Percentiles rank a stretch among this genome's conserved stretches.
Evolutionary conservation across 2,888 invertebrate species (phyloP).

Genomic region (Scaptomyza polygonia): DNA sequence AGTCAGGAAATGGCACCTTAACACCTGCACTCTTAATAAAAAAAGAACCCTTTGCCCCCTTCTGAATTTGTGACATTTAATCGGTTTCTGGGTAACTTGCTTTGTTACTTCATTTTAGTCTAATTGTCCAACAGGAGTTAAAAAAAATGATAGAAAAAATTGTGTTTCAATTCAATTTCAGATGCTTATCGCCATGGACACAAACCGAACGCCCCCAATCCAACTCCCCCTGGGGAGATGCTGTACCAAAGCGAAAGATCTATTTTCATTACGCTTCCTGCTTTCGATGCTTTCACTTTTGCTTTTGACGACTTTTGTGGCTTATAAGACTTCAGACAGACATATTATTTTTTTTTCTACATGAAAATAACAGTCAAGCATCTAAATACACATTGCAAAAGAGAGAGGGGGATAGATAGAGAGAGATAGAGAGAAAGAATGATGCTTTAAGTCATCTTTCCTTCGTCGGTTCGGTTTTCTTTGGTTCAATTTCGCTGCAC

Average conservation of each 20-base stretch:
- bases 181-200: constrained; percentile 63
- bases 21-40: constrained; percentile 35
- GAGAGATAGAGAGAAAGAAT: too few relatives aligned
- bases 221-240: not conserved
- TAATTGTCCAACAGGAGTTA: constrained; percentile 53
- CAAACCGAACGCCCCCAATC: not conserved
- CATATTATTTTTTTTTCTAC: not conserved
- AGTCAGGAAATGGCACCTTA: constrained; percentile 43
- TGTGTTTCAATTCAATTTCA: constrained; percentile 73
- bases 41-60: not conserved
- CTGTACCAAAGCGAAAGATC: constrained; percentile 50
- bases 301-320: constrained; percentile 56
- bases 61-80: constrained; percentile 37
- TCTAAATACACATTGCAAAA: constrained; percentile 21
- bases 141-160: constrained; percentile 35
- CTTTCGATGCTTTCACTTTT: constrained; percentile 11
- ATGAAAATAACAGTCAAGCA: constrained; percentile 55
- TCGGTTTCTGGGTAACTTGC: constrained; percentile 25
- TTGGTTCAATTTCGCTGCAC: constrained; percentile 61
- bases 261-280: constrained; percentile 66
- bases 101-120: constrained; percentile 56
- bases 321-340: constrained; percentile 61
- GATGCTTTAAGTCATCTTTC: not conserved
- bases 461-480: not conserved
- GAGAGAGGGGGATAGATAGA: too few relatives aligned